Base-by-base conservation (phyloP, 2,888 invertebrate species). In the Polia nebulosa region DNA sequence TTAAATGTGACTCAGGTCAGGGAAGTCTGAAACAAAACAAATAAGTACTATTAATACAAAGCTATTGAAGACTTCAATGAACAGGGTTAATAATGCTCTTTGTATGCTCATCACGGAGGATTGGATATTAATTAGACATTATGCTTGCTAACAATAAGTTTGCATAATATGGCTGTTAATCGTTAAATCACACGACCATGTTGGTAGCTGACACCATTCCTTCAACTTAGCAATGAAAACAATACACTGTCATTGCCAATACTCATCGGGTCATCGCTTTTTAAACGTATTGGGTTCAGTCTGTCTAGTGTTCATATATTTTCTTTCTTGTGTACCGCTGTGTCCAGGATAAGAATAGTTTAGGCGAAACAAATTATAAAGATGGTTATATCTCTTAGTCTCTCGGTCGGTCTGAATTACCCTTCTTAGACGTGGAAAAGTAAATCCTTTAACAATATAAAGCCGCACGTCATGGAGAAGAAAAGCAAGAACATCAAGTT, bases 21-120 rank as follows among this genome's bases (percentile, higher is more conserved):
- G 90, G 91, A 91, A 92, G 92, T 89, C 95, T 95, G 94, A 29
- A 95, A 95, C 90, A 93, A 92, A 66, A 79, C 67, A 85, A 70
- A 13, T 41, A 52, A 13, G 20, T 9, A 39, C 17, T 25, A 32
- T 71, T 9, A 77, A 44, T n/a, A 59, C 17, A 59, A 25, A 25
- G 20, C 3, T 32, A 29, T 27, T 7, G 25, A 2, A 34, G 20
- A 17, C 8, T 47, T 15, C 9, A 53, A 49, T 51, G 2, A 56
- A 41, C 7, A 41, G 7, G 7, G 29, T n/a, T 74, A 20, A 53
- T 3, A 44, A 63, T 17, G 36, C 8, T 34, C 8, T 32, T 74
- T 58, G 63, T 78, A 67, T 61, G 61, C 29, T 59, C 13, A 41
- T 32, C 25, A 39, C 27, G 9, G 6, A 0, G 34, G 34, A 29